These are phyloP conservation scores for Rhyacichthys aspro DNA, from an alignment of 2,797 vertebrate genomes.

Conservation along the genomic window DNA sequence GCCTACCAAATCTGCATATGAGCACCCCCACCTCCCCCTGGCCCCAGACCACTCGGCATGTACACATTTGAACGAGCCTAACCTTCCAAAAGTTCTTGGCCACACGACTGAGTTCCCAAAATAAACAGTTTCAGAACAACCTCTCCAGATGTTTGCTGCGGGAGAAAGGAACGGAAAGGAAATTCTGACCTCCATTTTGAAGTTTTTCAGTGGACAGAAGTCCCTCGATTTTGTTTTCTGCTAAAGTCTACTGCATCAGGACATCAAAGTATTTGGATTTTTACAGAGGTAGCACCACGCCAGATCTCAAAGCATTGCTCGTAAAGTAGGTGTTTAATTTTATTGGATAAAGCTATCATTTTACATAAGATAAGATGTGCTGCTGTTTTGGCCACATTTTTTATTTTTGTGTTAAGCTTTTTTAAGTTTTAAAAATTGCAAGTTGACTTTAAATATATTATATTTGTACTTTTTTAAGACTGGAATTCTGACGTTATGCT, in stretches of 20 bases:
- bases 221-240: conserved; percentile 34
- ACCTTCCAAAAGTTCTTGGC: conserved; percentile 49
- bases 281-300: conserved; percentile 42
- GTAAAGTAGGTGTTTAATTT: conserved; percentile 28
- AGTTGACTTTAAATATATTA: not conserved
- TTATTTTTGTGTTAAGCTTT: conserved; percentile 18
- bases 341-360: conserved; percentile 45
- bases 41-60: conserved; percentile 38
- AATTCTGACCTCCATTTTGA: conserved; percentile 59
- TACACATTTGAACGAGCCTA: conserved; percentile 40
- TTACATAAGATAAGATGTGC: conserved; percentile 40
- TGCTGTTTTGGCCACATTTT: conserved; percentile 19
- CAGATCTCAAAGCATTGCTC: conserved; percentile 25
- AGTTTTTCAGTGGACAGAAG: conserved; percentile 51
- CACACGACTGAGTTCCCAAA: conserved; percentile 43
- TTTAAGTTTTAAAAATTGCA: conserved; percentile 14
- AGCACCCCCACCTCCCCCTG: conserved; percentile 24
- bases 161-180: conserved; percentile 24
- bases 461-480: conserved; percentile 3
- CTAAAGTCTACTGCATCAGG: conserved; percentile 49
- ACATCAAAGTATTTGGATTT: conserved; percentile 47
- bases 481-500: no score
- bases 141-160: not conserved
- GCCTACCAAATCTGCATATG: conserved; percentile 59
- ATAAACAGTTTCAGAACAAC: conserved; percentile 30